Evolutionary conservation across 2,113 vertebrate genomes (phyloP).

Genomic region (Macaca fascicularis): DNA sequence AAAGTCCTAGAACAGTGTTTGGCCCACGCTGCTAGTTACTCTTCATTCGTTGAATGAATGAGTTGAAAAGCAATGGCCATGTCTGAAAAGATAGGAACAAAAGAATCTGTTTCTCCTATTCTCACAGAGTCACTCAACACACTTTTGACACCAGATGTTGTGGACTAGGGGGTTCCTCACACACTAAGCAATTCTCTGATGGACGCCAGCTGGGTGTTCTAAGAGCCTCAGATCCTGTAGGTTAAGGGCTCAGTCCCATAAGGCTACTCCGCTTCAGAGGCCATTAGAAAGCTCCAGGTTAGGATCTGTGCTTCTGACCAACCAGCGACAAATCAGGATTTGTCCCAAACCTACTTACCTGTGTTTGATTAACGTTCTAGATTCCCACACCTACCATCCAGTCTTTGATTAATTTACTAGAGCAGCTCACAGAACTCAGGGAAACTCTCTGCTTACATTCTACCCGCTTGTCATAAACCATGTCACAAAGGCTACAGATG

Average conservation of each 20-base stretch:
- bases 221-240: background rate
- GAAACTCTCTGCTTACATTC: background rate
- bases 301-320: background rate
- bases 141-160: background rate
- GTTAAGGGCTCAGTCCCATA: background rate
- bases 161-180: background rate
- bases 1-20: background rate
- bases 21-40: background rate
- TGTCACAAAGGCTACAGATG: background rate
- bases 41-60: background rate
- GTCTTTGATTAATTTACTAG: background rate
- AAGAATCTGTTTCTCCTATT: background rate
- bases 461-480: background rate
- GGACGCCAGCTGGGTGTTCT: background rate
- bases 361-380: background rate
- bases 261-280: background rate
- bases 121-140: background rate
- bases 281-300: background rate
- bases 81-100: background rate
- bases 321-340: background rate
- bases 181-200: background rate
- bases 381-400: no score
- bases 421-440: background rate
- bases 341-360: background rate
- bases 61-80: background rate